These are phyloP conservation scores for Oreocharis arfaki DNA, from an alignment of 2,113 vertebrate species.

Conservation along the genomic window DNA sequence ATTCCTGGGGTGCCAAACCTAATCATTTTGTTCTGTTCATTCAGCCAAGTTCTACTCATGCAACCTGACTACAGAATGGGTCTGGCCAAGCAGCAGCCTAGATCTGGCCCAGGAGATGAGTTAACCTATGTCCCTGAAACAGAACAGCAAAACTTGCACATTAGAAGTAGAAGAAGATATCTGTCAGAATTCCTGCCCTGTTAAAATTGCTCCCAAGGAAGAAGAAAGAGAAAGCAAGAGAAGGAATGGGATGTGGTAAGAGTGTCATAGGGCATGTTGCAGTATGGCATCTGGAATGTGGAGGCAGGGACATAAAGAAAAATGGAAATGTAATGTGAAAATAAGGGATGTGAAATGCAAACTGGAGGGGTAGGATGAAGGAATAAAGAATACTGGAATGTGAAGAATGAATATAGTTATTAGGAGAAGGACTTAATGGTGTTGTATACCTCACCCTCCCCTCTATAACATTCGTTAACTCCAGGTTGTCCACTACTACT, in stretches of 20 bases:
- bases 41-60: conserved; percentile 8
- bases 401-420: neutral
- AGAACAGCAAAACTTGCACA: neutral
- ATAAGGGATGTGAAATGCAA: neutral
- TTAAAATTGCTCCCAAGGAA: neutral
- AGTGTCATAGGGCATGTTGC: neutral
- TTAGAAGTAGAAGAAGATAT: neutral
- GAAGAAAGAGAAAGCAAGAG: neutral
- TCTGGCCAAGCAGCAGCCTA: neutral
- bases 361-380: neutral
- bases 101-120: neutral
- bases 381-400: neutral
- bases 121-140: neutral
- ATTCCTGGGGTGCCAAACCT: neutral
- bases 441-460: neutral
- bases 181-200: neutral
- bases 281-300: neutral
- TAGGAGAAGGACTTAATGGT: neutral
- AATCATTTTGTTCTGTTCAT: conserved; percentile 18
- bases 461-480: neutral
- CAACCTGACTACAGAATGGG: neutral
- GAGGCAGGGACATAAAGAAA: neutral
- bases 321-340: neutral
- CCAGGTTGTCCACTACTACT: neutral
- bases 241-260: fast-evolving